Evolutionary conservation across 2,797 vertebrate species (phyloP).

Genomic region (Rhinichthys osculus): DNA sequence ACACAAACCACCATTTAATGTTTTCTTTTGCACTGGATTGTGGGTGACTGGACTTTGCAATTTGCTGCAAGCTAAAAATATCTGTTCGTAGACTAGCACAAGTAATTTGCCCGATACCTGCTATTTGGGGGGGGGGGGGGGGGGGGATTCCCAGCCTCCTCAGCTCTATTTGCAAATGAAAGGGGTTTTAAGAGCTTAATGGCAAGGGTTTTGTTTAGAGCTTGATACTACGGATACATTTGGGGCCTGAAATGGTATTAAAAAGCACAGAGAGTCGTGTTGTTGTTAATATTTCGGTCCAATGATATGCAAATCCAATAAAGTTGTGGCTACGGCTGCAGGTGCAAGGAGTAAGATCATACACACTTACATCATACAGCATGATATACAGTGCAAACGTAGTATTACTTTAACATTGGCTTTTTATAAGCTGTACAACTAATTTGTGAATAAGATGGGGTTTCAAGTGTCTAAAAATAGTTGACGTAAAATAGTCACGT

Average conservation of each 20-base stretch:
- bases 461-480: neutral
- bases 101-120: conserved; percentile 51
- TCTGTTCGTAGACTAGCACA: neutral
- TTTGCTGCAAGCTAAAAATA: conserved; percentile 14
- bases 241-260: conserved; percentile 56
- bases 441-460: neutral
- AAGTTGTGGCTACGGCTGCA: conserved; percentile 17
- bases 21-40: neutral
- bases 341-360: conserved; percentile 12
- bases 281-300: conserved; percentile 44
- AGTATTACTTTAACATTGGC: neutral
- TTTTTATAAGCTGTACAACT: neutral
- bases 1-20: neutral
- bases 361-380: neutral
- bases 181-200: conserved; percentile 59
- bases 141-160: conserved; percentile 4
- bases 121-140: conserved; percentile 9
- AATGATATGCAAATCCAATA: conserved; percentile 34
- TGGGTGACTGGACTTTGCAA: neutral
- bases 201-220: conserved; percentile 39
- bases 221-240: conserved; percentile 51
- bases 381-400: neutral
- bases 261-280: neutral
- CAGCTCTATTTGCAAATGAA: conserved; percentile 63
- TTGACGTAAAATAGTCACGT: neutral